phyloP scores from a whole-genome alignment of 1,140 invertebrate genomes.

The Arion vulgaris region DNA sequence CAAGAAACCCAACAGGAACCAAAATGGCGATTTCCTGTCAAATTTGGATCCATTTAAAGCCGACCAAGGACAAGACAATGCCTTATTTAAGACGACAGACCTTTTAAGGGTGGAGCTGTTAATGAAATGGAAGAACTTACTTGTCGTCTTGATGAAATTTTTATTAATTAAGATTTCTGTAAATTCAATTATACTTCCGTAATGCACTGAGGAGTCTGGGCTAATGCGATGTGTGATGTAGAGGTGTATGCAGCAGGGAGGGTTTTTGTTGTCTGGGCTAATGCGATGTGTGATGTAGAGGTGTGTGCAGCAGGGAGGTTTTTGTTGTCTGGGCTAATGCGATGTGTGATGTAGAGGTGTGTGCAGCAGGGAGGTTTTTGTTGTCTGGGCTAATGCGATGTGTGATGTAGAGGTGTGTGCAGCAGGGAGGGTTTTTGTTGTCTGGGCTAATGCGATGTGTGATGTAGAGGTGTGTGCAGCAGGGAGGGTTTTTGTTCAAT shows the following conservation, averaged over 20 bases:
- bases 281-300: no score
- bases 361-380: no score
- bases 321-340: no score
- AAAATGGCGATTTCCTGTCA: conserved; percentile 2
- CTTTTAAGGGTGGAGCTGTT: neutral
- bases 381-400: no score
- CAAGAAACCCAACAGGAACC: neutral
- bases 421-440: no score
- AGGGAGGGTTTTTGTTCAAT: no score
- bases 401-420: no score
- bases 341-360: no score
- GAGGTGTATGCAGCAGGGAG: neutral
- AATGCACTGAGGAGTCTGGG: neutral
- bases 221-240: neutral
- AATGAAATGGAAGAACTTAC: neutral
- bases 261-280: no score
- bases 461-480: no score
- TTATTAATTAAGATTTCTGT: neutral
- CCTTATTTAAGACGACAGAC: neutral
- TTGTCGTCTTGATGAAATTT: neutral
- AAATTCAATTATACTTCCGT: neutral
- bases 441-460: no score
- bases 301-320: no score
- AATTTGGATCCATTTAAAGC: neutral
- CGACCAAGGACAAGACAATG: neutral